Evolutionary conservation across 2,113 vertebrate species (phyloP), one percentile per base, ranked within the genome.

Genomic region (Lepisosteus osseus): DNA sequence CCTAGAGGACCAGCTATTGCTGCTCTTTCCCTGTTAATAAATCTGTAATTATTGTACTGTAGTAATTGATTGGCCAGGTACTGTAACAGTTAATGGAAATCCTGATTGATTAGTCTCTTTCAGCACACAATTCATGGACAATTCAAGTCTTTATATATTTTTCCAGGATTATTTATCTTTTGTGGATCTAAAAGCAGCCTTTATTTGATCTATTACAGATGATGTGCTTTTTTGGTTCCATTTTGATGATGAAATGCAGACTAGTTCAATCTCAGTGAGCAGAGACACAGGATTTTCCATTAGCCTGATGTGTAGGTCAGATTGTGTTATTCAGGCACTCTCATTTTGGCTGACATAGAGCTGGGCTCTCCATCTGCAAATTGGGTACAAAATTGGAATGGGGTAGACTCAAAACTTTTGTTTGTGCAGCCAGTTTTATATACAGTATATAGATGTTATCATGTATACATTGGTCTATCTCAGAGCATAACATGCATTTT

Each of bases 231-330:
- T 59, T 59, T 14, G 12, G 5, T 59, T 59, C n/a, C 57, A 59
- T 59, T 59, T 59, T 59, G 57, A 59, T 59, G 57, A 59, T 59
- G 57, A 59, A 59, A 59, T 13, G 57, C 57, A 59, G 57, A 13
- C 57, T 59, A 4, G 9, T 14, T 59, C 57, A 59, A 59, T 59
- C 11, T 59, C 11, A 8, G 1, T 59, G 57, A 11, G 57, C 57
- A 59, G 57, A 59, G 57, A 59, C n/a, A 13, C 57, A 13, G 56
- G 57, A 4, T 17, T 13, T 11, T 59, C 57, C 57, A 59, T 59
- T 59, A 59, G 12, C 57, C 13, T 59, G 5, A 11, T 59, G 57
- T 59, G 11, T 13, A n/a, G 9, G 57, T 59, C 57, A 13, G 12
- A 13, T 13, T n/a, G 57, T 5, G 29, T 29, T 29, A 29, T 29